Evolutionary conservation across 2,113 vertebrate species (phyloP).

Genomic region (Suncus etruscus): DNA sequence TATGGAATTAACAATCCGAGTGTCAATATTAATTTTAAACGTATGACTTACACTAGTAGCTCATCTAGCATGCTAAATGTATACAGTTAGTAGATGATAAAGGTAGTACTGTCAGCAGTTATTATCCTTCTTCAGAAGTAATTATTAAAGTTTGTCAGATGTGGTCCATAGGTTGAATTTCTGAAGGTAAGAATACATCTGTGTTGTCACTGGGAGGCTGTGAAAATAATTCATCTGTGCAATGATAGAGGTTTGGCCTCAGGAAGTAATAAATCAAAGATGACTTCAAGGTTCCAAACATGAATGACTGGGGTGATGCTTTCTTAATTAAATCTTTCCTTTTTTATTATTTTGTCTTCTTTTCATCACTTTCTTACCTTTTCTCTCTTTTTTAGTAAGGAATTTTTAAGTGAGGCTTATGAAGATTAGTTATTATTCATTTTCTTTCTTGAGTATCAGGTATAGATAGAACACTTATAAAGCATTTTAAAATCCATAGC

Average conservation of each 20-base stretch:
- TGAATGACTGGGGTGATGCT: not conserved
- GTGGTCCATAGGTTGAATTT: not conserved
- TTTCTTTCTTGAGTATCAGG: not conserved
- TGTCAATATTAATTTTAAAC: not conserved
- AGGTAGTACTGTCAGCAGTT: not conserved
- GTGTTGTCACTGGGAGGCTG: not conserved
- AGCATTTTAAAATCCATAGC: not conserved
- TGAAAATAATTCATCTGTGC: not conserved
- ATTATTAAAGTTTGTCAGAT: slow-evolving; percentile 40
- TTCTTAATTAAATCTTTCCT: slow-evolving; percentile 53
- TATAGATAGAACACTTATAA: not conserved
- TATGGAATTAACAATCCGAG: not conserved
- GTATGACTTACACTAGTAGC: not conserved
- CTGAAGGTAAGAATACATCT: not conserved
- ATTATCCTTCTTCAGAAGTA: slow-evolving; percentile 45
- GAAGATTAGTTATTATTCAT: not conserved
- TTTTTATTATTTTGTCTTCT: not conserved
- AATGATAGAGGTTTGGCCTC: slow-evolving; percentile 5
- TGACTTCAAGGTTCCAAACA: not conserved
- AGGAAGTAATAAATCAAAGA: slow-evolving; percentile 45
- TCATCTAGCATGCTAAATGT: not conserved
- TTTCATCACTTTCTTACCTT: not conserved
- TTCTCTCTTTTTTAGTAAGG: not conserved
- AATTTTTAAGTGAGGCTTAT: not conserved
- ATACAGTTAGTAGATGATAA: not conserved